These are phyloP conservation scores for Hypotaenidia okinawae DNA, from an alignment of 2,797 vertebrate species.

Conservation along the genomic window DNA sequence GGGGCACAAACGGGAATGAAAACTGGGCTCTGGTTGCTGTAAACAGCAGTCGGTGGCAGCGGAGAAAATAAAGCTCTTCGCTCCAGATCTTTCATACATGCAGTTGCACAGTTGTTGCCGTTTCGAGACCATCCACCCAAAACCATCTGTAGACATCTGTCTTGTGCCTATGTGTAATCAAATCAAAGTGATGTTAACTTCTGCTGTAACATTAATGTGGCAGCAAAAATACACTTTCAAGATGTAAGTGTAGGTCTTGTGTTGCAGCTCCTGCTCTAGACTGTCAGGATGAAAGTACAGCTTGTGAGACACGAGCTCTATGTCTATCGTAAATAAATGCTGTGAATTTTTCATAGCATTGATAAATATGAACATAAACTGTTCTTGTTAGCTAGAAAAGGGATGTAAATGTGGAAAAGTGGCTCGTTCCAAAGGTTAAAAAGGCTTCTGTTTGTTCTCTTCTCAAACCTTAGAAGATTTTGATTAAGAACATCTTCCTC, in stretches of 20 bases:
- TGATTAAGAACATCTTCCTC: neutral
- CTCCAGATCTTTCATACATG: neutral
- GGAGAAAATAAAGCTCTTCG: neutral
- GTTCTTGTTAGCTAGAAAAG: neutral
- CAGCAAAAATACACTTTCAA: slow-evolving; percentile 8
- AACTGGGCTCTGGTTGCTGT: neutral
- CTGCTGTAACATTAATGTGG: neutral
- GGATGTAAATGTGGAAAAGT: neutral
- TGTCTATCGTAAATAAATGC: neutral
- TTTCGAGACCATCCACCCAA: neutral
- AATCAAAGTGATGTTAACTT: slow-evolving; percentile 6
- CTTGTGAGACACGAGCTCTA: neutral
- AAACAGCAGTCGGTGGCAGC: neutral
- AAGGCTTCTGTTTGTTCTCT: neutral
- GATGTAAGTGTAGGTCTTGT: neutral
- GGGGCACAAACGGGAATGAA: neutral
- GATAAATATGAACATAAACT: neutral
- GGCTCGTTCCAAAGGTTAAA: neutral
- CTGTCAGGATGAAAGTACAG: neutral
- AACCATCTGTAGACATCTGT: neutral
- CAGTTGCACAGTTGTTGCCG: fast-evolving
- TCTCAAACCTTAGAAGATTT: neutral
- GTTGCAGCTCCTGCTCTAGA: neutral
- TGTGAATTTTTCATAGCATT: neutral
- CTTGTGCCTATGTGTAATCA: neutral